Evolutionary conservation across 2,113 vertebrate genomes (phyloP).

Genomic region (Bos indicus): DNA sequence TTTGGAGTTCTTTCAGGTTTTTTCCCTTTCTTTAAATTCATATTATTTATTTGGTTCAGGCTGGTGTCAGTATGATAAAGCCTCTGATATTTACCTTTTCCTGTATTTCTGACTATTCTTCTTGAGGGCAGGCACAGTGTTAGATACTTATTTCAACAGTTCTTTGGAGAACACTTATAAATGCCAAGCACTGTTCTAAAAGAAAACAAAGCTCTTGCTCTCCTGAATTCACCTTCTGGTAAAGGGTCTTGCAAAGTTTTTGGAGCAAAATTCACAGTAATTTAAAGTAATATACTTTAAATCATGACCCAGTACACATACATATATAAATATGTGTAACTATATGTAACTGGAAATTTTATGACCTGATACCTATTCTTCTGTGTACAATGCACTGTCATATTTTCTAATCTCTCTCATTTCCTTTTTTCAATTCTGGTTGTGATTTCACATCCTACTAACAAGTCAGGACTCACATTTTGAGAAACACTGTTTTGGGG

Average conservation of each 20-base stretch:
- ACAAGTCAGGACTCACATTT: background rate
- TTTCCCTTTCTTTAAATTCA: background rate
- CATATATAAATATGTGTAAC: background rate
- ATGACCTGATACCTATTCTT: background rate
- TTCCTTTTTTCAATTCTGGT: background rate
- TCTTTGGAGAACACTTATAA: background rate
- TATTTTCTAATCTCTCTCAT: background rate
- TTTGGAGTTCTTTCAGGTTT: background rate
- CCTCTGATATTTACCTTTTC: background rate
- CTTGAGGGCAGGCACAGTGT: background rate
- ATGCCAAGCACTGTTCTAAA: background rate
- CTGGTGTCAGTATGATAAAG: background rate
- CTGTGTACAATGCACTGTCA: background rate
- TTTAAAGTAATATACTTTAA: background rate
- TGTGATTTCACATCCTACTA: background rate
- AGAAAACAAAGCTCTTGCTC: background rate
- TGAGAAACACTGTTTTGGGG: background rate
- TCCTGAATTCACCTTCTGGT: background rate
- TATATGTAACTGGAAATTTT: background rate
- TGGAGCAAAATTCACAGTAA: background rate
- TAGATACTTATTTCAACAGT: background rate
- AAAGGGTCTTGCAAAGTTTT: background rate
- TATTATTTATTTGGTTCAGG: background rate
- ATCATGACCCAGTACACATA: background rate
- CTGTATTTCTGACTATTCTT: background rate